Percentiles rank a stretch among this genome's conserved stretches.
Conservation (phyloP, 1,140 invertebrate genomes). For the Bicyclus anynana region DNA sequence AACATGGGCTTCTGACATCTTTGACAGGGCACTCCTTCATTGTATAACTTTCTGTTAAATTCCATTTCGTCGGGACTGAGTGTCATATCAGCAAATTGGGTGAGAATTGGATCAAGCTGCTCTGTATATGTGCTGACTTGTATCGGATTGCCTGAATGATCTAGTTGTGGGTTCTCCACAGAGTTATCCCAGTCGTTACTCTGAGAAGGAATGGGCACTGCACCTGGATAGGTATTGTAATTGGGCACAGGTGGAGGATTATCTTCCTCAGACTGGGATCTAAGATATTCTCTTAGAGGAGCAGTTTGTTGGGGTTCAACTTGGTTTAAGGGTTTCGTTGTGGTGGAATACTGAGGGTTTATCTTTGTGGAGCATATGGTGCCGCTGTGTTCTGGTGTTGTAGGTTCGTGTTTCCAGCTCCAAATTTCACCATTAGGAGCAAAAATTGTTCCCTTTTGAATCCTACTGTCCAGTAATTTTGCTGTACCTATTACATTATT, state of each 20-base stretch:
- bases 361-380: conserved; percentile 69
- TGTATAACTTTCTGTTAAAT: conserved; percentile 67
- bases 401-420: conserved; percentile 73
- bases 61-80: conserved; percentile 62
- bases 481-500: conserved; percentile 67
- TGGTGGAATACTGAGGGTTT: conserved; percentile 65
- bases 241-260: conserved; percentile 69
- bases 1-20: conserved; percentile 79
- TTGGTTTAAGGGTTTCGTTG: conserved; percentile 63
- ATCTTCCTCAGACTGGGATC: conserved; percentile 61
- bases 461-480: conserved; percentile 58
- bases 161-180: conserved; percentile 35
- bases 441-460: conserved; percentile 74
- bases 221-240: conserved; percentile 73
- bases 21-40: conserved; percentile 76
- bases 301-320: conserved; percentile 69
- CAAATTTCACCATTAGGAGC: conserved; percentile 75
- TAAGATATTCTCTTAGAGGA: conserved; percentile 59
- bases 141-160: conserved; percentile 35
- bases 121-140: conserved; percentile 42
- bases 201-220: conserved; percentile 20
- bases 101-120: conserved; percentile 50
- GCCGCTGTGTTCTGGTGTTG: conserved; percentile 62
- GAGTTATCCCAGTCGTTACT: conserved; percentile 40
- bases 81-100: conserved; percentile 57